Base-by-base conservation (phyloP, 2,113 vertebrate species). In the Macrotus californicus region DNA sequence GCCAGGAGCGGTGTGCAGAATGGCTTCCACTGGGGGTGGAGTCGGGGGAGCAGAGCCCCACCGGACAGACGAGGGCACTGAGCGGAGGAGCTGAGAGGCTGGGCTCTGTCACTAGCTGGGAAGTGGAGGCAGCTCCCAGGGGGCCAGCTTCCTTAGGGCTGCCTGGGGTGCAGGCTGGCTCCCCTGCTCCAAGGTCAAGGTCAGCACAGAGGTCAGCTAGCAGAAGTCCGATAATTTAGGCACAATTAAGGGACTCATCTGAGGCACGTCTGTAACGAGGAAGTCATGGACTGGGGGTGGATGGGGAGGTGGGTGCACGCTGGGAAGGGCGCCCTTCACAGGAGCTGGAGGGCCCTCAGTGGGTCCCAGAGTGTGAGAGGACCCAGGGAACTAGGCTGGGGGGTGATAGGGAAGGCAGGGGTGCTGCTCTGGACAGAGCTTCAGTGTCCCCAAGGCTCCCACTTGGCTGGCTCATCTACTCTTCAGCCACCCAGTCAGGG, bases 121-220 rank as follows among this genome's bases (percentile, higher is more conserved):
- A 15, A 6, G 46, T 10, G 41, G 72, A 31, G 13, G 31, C 24
- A 50, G 16, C 29, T 66, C 73, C 59, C 8, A 1, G 12, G 43
- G 59, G 59, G n/a, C 36, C 73, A 22, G 43, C 4, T 6, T 77
- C 15, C 34, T 89, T n/a, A 31, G 70, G 46, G 46, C 14, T 31
- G 22, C 14, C 29, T 29, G 16, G 0, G 12, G 19, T 1, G 0
- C 10, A 7, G 5, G 4, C 18, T 1, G 14, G 19, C 21, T 29
- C n/a, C 75, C 73, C 29, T 9, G 19, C 52, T 54, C 26, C 5
- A 1, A 15, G 24, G 12, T 21, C 82, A 80, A 50, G 66, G 31
- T 64, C 54, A 22, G 29, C 13, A 3, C 52, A 70, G 41, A 29
- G n/a, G 22, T 18, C 4, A 1, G 46, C 19, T 61, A 66, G 26